phyloP scores from a whole-genome alignment of 2,888 invertebrate species.

The Panopea generosa region DNA sequence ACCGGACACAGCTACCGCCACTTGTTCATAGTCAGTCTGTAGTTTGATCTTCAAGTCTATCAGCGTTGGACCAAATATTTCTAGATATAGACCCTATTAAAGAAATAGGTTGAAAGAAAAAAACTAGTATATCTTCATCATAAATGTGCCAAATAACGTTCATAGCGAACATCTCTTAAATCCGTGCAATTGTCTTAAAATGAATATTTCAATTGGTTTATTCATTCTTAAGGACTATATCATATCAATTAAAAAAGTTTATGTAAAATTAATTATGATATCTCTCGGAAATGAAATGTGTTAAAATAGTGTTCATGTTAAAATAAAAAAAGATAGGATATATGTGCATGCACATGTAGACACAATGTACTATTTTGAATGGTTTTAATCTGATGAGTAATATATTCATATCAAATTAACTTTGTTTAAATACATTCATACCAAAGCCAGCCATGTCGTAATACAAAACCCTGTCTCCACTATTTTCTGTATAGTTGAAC shows the following conservation, averaged over 20 bases:
- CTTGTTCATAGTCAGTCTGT: constrained; percentile 67
- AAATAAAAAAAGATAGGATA: too few species aligned
- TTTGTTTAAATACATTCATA: constrained; percentile 21
- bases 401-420: too few species aligned
- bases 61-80: constrained; percentile 72
- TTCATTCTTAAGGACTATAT: too few species aligned
- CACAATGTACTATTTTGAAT: too few species aligned
- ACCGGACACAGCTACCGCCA: constrained; percentile 65
- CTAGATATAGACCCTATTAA: constrained; percentile 64
- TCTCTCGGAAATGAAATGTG: too few species aligned
- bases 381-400: too few species aligned
- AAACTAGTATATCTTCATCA: not conserved
- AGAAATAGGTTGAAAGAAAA: not conserved
- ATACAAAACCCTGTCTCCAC: constrained; percentile 47
- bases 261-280: too few species aligned
- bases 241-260: too few species aligned
- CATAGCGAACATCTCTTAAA: not conserved
- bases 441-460: constrained; percentile 53
- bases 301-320: too few species aligned
- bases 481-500: constrained; percentile 21
- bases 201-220: too few species aligned
- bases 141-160: not conserved
- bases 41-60: constrained; percentile 67
- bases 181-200: not conserved
- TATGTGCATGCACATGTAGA: too few species aligned